Conservation (phyloP, 1,140 invertebrate genomes). For the Meteorus sp. region DNA sequence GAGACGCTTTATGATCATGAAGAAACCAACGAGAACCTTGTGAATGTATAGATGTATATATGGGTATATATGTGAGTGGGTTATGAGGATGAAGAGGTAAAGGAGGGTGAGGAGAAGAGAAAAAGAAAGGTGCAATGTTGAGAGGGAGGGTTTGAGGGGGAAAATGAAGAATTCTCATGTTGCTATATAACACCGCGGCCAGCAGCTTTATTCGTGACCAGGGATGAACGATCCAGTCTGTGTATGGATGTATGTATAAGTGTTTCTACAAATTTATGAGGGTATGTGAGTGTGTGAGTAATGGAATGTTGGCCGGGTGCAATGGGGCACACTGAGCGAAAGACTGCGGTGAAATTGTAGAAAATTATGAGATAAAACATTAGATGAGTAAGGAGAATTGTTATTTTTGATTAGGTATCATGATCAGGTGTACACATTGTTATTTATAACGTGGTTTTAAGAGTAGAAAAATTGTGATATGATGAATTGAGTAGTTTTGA, state of each 20-base stretch:
- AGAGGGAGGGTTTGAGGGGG: not conserved
- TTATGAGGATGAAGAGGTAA: not conserved
- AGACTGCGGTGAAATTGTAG: not conserved
- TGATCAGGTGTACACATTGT: too few species aligned
- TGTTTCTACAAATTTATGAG: slow-evolving; percentile 3
- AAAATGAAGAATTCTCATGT: slow-evolving; percentile 9
- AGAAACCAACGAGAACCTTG: not conserved
- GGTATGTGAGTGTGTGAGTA: not conserved
- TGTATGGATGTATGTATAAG: too few species aligned
- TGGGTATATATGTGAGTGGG: too few species aligned
- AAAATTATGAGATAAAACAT: too few species aligned
- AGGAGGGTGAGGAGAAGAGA: not conserved
- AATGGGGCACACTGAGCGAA: not conserved
- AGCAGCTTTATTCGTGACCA: slow-evolving; percentile 13
- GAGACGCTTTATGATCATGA: slow-evolving; percentile 6
- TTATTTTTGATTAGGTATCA: too few species aligned
- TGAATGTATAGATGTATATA: too few species aligned
- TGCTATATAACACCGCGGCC: not conserved
- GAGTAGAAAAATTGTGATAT: too few species aligned
- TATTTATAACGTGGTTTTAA: too few species aligned
- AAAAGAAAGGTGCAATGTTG: not conserved
- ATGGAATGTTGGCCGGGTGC: slow-evolving; percentile 15
- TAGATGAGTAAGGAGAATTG: too few species aligned
- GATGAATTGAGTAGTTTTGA: too few species aligned
- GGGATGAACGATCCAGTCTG: not conserved